phyloP scores from a whole-genome alignment of 2,888 invertebrate species.

The Dilophus febrilis region DNA sequence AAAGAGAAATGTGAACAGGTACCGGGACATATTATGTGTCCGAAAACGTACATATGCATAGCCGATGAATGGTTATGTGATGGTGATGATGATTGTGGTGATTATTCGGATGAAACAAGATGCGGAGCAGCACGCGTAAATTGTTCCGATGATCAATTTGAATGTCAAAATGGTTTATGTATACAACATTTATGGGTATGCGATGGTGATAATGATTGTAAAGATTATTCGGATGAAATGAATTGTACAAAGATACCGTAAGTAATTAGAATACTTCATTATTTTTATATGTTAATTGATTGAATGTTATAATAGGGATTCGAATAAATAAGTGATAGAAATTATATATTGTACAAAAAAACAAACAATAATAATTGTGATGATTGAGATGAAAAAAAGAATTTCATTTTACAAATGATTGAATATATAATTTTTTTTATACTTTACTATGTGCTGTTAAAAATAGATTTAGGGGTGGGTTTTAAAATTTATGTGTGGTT shows the following conservation, averaged over 20 bases:
- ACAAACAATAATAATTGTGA: too few relatives aligned
- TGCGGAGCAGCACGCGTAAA: slow-evolving; percentile 45
- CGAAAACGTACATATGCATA: slow-evolving; percentile 55
- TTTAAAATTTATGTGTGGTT: too few relatives aligned
- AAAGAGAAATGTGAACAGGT: slow-evolving; percentile 32
- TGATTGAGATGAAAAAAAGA: too few relatives aligned
- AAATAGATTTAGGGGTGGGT: too few relatives aligned
- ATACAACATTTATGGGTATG: slow-evolving; percentile 59
- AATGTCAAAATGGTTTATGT: slow-evolving; percentile 61
- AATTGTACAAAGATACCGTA: slow-evolving; percentile 53
- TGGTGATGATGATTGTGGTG: slow-evolving; percentile 67
- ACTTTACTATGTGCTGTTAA: too few relatives aligned
- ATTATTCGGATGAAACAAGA: slow-evolving; percentile 63
- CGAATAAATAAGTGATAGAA: too few relatives aligned
- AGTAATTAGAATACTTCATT: too few relatives aligned
- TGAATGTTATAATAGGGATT: too few relatives aligned
- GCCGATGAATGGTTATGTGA: slow-evolving; percentile 58
- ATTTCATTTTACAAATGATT: too few relatives aligned
- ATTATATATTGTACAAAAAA: too few relatives aligned
- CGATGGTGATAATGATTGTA: slow-evolving; percentile 66
- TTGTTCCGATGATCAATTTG: slow-evolving; percentile 55
- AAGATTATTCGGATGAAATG: slow-evolving; percentile 59
- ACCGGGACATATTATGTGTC: slow-evolving; percentile 45
- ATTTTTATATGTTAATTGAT: too few relatives aligned
- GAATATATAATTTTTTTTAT: too few relatives aligned